These are phyloP conservation scores for Musca domestica DNA, from an alignment of 1,140 invertebrate genomes.

Conservation along the genomic window DNA sequence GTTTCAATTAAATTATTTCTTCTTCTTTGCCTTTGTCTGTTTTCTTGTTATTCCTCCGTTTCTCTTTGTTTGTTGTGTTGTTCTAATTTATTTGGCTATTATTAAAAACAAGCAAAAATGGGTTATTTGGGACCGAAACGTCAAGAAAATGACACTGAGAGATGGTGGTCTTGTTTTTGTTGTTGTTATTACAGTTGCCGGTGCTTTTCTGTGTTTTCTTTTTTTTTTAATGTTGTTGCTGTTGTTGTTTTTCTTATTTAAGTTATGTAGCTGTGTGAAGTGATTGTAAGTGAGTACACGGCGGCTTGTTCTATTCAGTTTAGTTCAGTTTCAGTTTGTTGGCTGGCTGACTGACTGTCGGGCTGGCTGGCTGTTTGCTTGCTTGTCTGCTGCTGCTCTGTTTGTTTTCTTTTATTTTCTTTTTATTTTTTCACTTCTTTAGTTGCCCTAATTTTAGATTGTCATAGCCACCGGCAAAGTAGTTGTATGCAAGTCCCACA, in stretches of 20 bases:
- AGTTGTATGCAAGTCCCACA: not conserved
- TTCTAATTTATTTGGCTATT: slow-evolving; percentile 7
- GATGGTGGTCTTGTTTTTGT: not conserved
- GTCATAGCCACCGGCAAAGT: not conserved
- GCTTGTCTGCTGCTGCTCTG: no score
- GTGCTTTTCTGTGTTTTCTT: not conserved
- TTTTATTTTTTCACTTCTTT: not conserved
- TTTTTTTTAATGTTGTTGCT: not conserved
- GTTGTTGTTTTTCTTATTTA: not conserved
- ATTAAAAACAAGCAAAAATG: slow-evolving; percentile 13
- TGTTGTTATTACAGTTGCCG: not conserved
- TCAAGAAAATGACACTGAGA: slow-evolving; percentile 12
- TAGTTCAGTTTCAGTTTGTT: no score
- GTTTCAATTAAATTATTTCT: not conserved
- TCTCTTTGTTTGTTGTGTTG: not conserved
- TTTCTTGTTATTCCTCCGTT: not conserved
- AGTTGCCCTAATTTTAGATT: slow-evolving; percentile 17
- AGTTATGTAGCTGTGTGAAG: no score
- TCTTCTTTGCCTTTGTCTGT: not conserved
- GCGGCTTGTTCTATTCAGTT: no score
- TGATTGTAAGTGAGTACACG: no score
- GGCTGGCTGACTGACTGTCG: no score
- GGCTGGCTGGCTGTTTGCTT: no score
- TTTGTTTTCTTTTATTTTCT: not conserved
- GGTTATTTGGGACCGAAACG: not conserved